Conservation (phyloP, 2,113 vertebrate genomes). For the Rhinolophus ferrumequinum region DNA sequence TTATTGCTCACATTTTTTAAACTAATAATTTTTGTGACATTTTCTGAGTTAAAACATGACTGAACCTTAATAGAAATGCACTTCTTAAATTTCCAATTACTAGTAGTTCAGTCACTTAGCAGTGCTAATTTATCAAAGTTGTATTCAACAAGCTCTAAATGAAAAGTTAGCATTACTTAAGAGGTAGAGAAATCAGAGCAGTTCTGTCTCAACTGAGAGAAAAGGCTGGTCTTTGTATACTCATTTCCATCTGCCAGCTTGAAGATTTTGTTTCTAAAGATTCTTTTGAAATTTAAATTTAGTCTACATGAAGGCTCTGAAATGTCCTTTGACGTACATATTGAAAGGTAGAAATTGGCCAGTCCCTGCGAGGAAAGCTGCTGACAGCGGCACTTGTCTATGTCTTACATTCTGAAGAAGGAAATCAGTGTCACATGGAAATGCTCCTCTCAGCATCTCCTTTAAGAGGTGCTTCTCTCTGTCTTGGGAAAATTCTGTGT, state of each 20-base stretch:
- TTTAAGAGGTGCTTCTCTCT: background rate
- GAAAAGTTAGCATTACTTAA: background rate
- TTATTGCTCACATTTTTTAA: background rate
- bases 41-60: constrained; percentile 32
- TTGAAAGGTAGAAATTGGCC: constrained; percentile 51
- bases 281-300: constrained; percentile 12
- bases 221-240: background rate
- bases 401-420: background rate
- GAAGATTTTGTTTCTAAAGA: background rate
- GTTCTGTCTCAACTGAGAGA: background rate
- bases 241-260: constrained; percentile 14
- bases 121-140: background rate
- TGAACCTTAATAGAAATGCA: background rate
- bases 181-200: background rate
- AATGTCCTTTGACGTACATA: constrained; percentile 51
- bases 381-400: background rate
- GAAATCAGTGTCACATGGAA: constrained; percentile 52
- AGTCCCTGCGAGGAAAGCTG: background rate
- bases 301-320: background rate
- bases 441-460: background rate
- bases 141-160: background rate
- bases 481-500: background rate
- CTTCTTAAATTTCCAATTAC: background rate
- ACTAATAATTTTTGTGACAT: background rate
- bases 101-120: background rate